phyloP scores from a whole-genome alignment of 2,797 vertebrate species.

The Tamandua tetradactyla region DNA sequence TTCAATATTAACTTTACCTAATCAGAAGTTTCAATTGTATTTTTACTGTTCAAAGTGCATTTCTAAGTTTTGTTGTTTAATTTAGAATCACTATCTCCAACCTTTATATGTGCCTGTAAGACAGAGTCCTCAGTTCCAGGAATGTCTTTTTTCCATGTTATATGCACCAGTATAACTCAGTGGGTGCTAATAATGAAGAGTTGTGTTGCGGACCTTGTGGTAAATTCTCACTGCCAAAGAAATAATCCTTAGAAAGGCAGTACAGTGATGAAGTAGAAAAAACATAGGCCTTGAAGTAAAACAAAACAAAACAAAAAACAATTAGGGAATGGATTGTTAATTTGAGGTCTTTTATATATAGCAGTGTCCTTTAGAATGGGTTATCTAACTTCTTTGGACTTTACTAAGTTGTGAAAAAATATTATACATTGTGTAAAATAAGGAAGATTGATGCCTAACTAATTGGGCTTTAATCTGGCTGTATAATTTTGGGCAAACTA shows the following conservation, averaged over 20 bases:
- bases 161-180: neutral
- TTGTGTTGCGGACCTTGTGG: neutral
- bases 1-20: neutral
- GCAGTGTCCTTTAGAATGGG: neutral
- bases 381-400: neutral
- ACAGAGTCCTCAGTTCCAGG: neutral
- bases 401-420: neutral
- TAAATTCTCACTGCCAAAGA: conserved; percentile 28
- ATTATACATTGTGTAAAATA: neutral
- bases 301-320: neutral
- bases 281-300: neutral
- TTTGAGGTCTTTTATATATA: neutral
- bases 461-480: neutral
- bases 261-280: neutral
- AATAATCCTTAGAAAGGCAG: neutral
- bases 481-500: neutral
- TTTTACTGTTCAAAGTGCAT: neutral
- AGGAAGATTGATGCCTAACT: neutral
- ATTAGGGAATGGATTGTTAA: neutral
- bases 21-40: neutral
- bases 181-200: neutral
- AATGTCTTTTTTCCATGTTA: neutral
- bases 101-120: neutral
- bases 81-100: neutral
- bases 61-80: neutral